Evolutionary conservation across 1,140 invertebrate species (phyloP).

Genomic region (Zophobas morio): DNA sequence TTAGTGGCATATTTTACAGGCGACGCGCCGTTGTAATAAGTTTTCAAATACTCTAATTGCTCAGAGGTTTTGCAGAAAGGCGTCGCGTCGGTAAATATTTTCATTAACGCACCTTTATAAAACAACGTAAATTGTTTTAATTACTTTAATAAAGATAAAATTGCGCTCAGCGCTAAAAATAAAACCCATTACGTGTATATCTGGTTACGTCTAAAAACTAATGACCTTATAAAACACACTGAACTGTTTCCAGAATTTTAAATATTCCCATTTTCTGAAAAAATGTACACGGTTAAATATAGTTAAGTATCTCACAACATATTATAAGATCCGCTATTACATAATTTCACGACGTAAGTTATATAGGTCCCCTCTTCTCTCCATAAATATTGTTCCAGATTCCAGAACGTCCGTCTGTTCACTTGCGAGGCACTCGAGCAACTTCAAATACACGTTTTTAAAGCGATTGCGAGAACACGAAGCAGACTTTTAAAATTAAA

Average conservation of each 20-base stretch:
- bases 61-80: not conserved
- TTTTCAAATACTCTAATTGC: not conserved
- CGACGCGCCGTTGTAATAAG: not conserved
- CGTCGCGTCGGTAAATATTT: not conserved
- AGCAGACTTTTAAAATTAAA: conserved; percentile 18
- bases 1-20: not conserved
- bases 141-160: not conserved
- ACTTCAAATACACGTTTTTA: conserved; percentile 22
- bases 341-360: conserved; percentile 10
- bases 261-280: not conserved
- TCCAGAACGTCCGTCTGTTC: conserved; percentile 15
- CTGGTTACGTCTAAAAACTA: not conserved
- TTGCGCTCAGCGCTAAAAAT: not conserved
- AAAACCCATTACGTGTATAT: not conserved
- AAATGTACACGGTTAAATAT: conserved; percentile 11
- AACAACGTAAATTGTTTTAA: not conserved
- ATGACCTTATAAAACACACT: not conserved
- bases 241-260: not conserved
- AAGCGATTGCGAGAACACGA: conserved; percentile 4
- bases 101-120: not conserved
- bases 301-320: conserved; percentile 21
- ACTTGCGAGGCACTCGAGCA: conserved; percentile 8
- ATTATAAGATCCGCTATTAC: conserved; percentile 31
- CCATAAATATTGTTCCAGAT: conserved; percentile 41
- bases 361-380: not conserved